phyloP scores from a whole-genome alignment of 2,797 vertebrate genomes.

The Chloroceryle amazona region DNA sequence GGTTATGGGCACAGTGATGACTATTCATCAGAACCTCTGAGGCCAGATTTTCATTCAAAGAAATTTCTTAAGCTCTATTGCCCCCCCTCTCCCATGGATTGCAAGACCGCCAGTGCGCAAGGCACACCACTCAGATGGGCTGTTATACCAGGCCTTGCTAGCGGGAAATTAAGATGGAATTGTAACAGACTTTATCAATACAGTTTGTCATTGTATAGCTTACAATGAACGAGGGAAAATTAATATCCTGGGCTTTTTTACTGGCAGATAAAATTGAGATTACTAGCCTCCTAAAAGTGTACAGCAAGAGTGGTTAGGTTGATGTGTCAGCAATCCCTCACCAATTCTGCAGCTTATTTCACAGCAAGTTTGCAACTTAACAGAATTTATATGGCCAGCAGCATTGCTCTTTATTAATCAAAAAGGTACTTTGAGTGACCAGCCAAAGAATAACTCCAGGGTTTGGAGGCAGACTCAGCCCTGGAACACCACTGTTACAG shows the following conservation, averaged over 20 bases:
- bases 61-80: not conserved
- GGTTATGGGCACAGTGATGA: not conserved
- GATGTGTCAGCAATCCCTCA: not conserved
- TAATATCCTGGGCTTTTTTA: not conserved
- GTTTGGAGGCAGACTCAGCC: not conserved
- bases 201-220: not conserved
- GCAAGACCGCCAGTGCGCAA: not conserved
- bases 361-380: not conserved
- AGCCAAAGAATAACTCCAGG: not conserved
- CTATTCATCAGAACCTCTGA: not conserved
- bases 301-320: not conserved
- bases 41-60: not conserved
- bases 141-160: not conserved
- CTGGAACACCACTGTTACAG: not conserved
- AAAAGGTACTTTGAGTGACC: not conserved
- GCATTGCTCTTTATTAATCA: not conserved
- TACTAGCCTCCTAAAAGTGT: not conserved
- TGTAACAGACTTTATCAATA: not conserved
- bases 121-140: not conserved
- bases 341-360: conserved; percentile 1
- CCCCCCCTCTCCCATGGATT: not conserved
- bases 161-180: not conserved
- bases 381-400: not conserved
- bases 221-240: not conserved
- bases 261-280: not conserved